Evolutionary conservation across 1,140 invertebrate species (phyloP).

Genomic region (Leptinotarsa defecta): DNA sequence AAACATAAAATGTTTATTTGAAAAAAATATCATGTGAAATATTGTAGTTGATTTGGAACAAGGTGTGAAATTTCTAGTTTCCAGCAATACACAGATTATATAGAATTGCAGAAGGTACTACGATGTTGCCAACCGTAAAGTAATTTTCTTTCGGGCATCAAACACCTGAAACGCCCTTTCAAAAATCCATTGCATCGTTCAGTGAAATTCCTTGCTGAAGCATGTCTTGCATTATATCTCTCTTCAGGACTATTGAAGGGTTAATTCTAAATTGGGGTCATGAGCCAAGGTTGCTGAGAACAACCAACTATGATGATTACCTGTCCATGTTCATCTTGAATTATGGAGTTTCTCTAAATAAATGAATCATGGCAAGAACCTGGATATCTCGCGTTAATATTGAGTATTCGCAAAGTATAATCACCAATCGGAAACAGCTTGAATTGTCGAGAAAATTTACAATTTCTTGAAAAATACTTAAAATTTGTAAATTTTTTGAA

Average conservation of each 20-base stretch:
- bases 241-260: neutral
- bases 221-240: neutral
- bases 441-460: too few species aligned
- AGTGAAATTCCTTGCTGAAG: conserved; percentile 3
- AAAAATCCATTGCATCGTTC: conserved; percentile 16
- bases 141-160: neutral
- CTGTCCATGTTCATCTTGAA: conserved; percentile 25
- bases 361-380: conserved; percentile 48
- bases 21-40: neutral
- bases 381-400: conserved; percentile 44
- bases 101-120: neutral
- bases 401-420: conserved; percentile 38
- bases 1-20: too few species aligned
- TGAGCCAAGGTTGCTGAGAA: conserved; percentile 36
- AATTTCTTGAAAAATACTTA: too few species aligned
- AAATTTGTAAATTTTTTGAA: too few species aligned
- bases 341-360: conserved; percentile 34
- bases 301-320: conserved; percentile 16
- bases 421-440: too few species aligned
- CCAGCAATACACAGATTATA: conserved; percentile 1
- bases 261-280: conserved; percentile 31
- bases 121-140: neutral
- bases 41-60: neutral
- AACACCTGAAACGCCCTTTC: conserved; percentile 17
- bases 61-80: neutral